Base-by-base conservation (phyloP, 2,888 invertebrate species). In the Lycophotia porphyrea region DNA sequence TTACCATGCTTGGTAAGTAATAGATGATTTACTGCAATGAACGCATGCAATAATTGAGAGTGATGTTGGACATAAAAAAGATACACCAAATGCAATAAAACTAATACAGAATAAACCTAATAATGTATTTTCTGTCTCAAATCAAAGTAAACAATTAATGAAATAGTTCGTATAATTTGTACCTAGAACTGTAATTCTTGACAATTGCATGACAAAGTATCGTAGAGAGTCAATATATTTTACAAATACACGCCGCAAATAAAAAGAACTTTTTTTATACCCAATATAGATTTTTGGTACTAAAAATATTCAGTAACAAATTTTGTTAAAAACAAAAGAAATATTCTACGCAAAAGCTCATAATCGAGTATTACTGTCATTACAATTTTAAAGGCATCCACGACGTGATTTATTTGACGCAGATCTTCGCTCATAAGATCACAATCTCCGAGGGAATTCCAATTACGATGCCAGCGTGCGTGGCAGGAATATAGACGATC, bases 401-500 rank as follows among this genome's bases (percentile, higher is more conserved):
- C 87, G 86, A 85, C 86, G 91, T 92, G 93, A 93, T 93, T 93
- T 93, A 93, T 93, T 92, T 89, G 90, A 91, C 90, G 89, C 90
- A 90, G 88, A 93, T 93, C 91, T 87, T 88, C 91, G 89, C 90
- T 91, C 90, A 93, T 92, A 92, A 93, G 92, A 94, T 93, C 93
- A 92, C 91, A 92, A 93, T 93, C 93, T 93, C 90, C 89, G 84
- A 77, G 91, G 91, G 93, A 95, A 95, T 95, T 94, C 93, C 94
- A 95, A 95, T 95, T 94, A 94, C 93, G 90, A 87, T 87, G 90
- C 85, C 64, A 83, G 88, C 84, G 90, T 89, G 90, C 93, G 94
- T 94, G 94, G 90, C 88, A 79, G 76, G 94, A 93, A 93, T 93
- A 89, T 42, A 80, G 71, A 82, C 36, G 34, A 44, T n/a, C 39